Evolutionary conservation across 2,113 vertebrate genomes (phyloP).

Genomic region (Gadus chalcogrammus): DNA sequence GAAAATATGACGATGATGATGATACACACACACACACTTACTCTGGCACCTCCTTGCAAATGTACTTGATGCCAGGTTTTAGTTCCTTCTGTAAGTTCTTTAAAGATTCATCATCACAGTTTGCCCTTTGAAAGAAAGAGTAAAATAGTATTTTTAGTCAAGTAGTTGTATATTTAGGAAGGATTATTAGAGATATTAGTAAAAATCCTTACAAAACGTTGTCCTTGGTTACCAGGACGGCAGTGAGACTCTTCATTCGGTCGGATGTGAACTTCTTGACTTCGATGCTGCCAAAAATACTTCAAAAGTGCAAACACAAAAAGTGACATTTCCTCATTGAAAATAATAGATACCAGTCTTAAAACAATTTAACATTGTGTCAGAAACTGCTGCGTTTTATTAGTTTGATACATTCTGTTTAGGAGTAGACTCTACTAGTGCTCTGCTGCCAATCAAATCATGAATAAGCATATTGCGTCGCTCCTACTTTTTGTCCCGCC

Average conservation of each 20-base stretch:
- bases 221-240: slow-evolving; percentile 73
- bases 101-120: slow-evolving; percentile 57
- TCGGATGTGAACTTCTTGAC: slow-evolving; percentile 61
- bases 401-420: no score
- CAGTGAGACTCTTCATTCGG: slow-evolving; percentile 64
- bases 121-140: slow-evolving; percentile 35
- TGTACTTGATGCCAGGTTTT: slow-evolving; percentile 39
- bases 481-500: no score
- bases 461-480: no score
- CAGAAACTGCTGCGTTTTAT: no score
- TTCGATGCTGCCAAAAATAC: slow-evolving; percentile 80
- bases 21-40: slow-evolving; percentile 37
- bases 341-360: no score
- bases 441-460: no score
- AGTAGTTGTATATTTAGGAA: neutral
- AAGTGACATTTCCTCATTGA: no score
- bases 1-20: neutral
- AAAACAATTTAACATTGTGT: no score
- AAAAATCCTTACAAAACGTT: slow-evolving; percentile 41
- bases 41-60: slow-evolving; percentile 55
- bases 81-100: slow-evolving; percentile 42
- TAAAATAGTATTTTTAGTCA: no score
- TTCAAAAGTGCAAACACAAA: slow-evolving; percentile 37
- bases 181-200: no score
- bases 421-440: no score